These are phyloP conservation scores for Hapalemur alaotrensis DNA, from an alignment of 2,797 vertebrate genomes.

Conservation along the genomic window DNA sequence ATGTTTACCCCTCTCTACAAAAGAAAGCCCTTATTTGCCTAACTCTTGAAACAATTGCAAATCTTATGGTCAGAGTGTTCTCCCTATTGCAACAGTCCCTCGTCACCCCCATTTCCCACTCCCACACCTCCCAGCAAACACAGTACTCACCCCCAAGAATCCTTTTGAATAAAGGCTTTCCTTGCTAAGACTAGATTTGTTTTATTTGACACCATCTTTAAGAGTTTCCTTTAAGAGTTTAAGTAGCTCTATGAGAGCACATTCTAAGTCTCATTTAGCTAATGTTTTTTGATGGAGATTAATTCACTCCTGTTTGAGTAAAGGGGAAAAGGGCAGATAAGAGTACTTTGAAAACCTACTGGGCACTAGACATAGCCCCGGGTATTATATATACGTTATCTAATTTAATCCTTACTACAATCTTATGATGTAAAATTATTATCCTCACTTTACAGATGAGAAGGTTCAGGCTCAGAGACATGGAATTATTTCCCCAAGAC, in stretches of 20 bases:
- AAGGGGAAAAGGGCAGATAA: neutral
- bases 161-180: neutral
- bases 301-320: neutral
- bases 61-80: neutral
- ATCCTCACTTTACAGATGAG: neutral
- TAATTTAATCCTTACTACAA: neutral
- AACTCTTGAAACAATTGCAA: neutral
- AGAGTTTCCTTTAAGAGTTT: neutral
- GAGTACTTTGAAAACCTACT: neutral
- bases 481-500: neutral
- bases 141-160: neutral
- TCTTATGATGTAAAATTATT: neutral
- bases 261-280: neutral
- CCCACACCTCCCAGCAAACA: fast-evolving
- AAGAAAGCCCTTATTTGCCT: neutral
- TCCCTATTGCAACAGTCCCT: neutral
- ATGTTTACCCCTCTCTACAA: neutral
- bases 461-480: neutral
- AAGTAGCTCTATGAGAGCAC: neutral
- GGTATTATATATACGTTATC: neutral
- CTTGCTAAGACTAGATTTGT: neutral
- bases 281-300: neutral
- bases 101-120: neutral
- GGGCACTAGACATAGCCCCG: neutral
- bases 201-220: neutral